Percentiles rank a stretch among this genome's conserved stretches.
phyloP scores from a whole-genome alignment of 2,113 vertebrate species.

The Motacilla alba region DNA sequence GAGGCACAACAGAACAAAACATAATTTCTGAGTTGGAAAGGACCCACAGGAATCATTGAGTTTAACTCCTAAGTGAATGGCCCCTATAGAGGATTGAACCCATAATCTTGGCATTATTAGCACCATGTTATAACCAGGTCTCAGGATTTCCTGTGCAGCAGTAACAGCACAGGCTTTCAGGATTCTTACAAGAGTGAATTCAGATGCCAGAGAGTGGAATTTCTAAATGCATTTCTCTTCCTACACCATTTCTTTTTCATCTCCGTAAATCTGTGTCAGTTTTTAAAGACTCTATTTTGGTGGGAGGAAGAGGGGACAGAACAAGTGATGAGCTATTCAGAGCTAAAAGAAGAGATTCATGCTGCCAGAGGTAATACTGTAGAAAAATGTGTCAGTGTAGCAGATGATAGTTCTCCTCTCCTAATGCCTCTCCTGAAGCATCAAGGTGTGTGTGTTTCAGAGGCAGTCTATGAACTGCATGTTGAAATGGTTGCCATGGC shows the following conservation, averaged over 20 bases:
- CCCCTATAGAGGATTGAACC: background rate
- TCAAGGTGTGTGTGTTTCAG: conserved; percentile 35
- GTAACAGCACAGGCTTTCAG: background rate
- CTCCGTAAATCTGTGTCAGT: conserved; percentile 37
- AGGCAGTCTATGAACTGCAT: background rate
- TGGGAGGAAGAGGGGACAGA: conserved; percentile 6
- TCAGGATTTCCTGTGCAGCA: background rate
- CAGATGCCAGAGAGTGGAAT: background rate
- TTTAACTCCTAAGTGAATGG: background rate
- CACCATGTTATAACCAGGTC: background rate
- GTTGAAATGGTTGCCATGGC: conserved; percentile 41
- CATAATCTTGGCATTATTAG: background rate
- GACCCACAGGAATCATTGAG: background rate
- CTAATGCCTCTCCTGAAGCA: conserved; percentile 44
- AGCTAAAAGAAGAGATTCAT: conserved; percentile 22
- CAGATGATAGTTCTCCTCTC: conserved; percentile 29
- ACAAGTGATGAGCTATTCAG: conserved; percentile 38
- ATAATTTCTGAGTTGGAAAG: background rate
- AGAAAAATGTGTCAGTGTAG: conserved; percentile 46
- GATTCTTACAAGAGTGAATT: conserved; percentile 5
- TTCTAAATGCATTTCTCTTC: conserved; percentile 30
- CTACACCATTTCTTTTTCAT: conserved; percentile 33
- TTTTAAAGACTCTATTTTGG: conserved; percentile 30
- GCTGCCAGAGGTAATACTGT: conserved; percentile 35
- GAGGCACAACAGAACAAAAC: background rate